Conservation (phyloP, 1,140 invertebrate species). For the Bombus polaris region DNA sequence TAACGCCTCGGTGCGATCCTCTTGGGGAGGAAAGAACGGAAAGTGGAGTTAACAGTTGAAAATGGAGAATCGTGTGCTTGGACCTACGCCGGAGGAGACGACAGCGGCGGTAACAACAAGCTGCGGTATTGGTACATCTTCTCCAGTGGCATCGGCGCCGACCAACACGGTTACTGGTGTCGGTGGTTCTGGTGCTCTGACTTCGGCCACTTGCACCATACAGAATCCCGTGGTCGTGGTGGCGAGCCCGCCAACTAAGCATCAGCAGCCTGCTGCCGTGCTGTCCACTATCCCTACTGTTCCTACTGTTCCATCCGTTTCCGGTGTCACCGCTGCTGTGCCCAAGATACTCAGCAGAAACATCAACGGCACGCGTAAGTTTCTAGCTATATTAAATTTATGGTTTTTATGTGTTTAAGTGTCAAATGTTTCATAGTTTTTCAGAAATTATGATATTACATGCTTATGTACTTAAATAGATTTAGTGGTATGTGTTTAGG, state of each 20-base stretch:
- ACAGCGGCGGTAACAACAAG: constrained; percentile 57
- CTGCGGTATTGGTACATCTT: constrained; percentile 76
- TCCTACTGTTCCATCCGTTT: constrained; percentile 23
- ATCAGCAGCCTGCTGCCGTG: constrained; percentile 58
- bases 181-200: constrained; percentile 27
- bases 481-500: not conserved
- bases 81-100: constrained; percentile 46
- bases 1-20: constrained; percentile 42
- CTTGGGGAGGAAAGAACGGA: not conserved
- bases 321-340: constrained; percentile 54
- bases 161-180: constrained; percentile 40
- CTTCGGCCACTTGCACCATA: constrained; percentile 59
- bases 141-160: constrained; percentile 69
- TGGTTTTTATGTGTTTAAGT: not conserved
- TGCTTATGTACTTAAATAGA: not conserved
- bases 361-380: constrained; percentile 83
- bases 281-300: constrained; percentile 66
- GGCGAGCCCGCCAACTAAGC: constrained; percentile 67
- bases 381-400: not conserved
- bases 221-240: constrained; percentile 70
- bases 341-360: constrained; percentile 82
- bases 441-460: too few relatives aligned
- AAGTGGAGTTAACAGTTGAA: not conserved
- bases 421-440: too few relatives aligned
- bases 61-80: constrained; percentile 61